These are phyloP conservation scores for Nymphalis urticae DNA, from an alignment of 2,888 invertebrate genomes.

Conservation along the genomic window DNA sequence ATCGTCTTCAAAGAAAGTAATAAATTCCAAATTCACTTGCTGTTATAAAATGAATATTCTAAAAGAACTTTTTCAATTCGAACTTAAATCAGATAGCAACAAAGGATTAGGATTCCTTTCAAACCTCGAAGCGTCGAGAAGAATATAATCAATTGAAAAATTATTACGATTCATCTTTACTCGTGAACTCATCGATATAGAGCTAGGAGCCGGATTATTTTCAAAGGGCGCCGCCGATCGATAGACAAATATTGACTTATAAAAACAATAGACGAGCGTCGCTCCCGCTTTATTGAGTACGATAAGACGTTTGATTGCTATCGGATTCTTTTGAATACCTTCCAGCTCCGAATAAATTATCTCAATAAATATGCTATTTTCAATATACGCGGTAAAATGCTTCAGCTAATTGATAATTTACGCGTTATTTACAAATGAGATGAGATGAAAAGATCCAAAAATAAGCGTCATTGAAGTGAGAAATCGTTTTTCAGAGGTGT, in stretches of 20 bases:
- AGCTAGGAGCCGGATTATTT: conserved; percentile 63
- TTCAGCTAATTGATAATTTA: conserved; percentile 43
- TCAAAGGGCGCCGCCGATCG: conserved; percentile 71
- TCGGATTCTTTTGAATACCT: conserved; percentile 39
- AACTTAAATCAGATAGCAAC: conserved; percentile 46
- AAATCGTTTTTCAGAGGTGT: conserved; percentile 79
- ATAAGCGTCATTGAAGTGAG: conserved; percentile 76
- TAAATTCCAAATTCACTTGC: background rate
- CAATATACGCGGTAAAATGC: background rate
- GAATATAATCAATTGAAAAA: conserved; percentile 72
- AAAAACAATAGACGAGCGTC: conserved; percentile 68
- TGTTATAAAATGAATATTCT: background rate
- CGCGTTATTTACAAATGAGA: conserved; percentile 69
- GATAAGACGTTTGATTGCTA: conserved; percentile 64
- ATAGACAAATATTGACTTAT: conserved; percentile 80
- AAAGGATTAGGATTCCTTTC: conserved; percentile 69
- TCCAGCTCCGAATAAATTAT: background rate
- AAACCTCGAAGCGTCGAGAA: conserved; percentile 58
- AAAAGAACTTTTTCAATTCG: background rate
- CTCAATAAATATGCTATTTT: background rate
- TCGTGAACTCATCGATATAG: conserved; percentile 63
- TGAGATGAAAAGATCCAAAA: conserved; percentile 79
- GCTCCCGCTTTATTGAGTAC: conserved; percentile 56
- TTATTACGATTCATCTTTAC: conserved; percentile 78
- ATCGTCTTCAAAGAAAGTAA: background rate